A percentile compares a stretch with the other conserved stretches of the same genome.
phyloP scores from a whole-genome alignment of 2,113 vertebrate species.

The Semnornis frantzii region DNA sequence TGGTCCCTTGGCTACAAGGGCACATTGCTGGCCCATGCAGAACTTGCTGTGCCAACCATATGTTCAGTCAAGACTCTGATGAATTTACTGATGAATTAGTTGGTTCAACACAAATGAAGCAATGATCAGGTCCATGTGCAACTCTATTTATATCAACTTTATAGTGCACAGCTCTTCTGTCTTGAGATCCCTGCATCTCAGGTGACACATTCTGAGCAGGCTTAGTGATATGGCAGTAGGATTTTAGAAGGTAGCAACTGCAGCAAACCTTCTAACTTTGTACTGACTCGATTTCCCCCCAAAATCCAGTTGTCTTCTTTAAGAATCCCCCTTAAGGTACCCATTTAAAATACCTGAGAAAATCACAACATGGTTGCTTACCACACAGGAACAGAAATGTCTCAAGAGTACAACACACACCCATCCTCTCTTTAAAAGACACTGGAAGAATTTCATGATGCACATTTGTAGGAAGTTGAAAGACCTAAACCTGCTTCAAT shows the following conservation, averaged over 20 bases:
- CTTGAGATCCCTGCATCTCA: neutral
- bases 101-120: neutral
- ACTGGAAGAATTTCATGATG: neutral
- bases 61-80: neutral
- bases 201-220: neutral
- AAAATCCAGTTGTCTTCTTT: neutral
- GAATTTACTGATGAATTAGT: neutral
- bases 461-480: neutral
- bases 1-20: too few species aligned
- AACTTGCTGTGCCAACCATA: neutral
- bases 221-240: neutral
- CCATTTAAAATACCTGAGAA: neutral
- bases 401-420: neutral
- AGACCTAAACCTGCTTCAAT: neutral
- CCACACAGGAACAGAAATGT: rapidly evolving
- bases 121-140: neutral
- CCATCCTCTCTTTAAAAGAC: neutral
- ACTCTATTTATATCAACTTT: neutral
- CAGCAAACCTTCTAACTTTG: neutral
- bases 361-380: neutral
- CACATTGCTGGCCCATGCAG: too few species aligned
- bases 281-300: neutral
- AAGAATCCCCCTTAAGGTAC: neutral
- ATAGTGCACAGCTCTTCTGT: neutral
- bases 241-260: neutral